Evolutionary conservation across 2,113 vertebrate species (phyloP).

Genomic region (Crocuta crocuta): DNA sequence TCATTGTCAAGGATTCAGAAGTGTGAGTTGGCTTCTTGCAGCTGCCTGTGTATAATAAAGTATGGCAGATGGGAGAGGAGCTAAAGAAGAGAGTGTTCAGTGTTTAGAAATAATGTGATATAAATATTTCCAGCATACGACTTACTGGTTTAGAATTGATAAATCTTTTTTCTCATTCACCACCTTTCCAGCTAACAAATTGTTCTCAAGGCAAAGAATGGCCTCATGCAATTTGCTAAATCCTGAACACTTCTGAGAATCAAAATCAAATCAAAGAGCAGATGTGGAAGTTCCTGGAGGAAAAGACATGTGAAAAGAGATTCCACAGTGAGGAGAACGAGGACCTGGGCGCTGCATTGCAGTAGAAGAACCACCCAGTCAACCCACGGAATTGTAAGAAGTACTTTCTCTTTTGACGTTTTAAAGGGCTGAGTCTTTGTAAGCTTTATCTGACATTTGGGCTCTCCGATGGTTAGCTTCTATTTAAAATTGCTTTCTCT

Average conservation of each 20-base stretch:
- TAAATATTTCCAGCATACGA: neutral
- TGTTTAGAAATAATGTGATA: neutral
- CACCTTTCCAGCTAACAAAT: neutral
- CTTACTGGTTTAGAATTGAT: neutral
- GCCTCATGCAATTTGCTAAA: neutral
- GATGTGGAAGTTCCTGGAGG: neutral
- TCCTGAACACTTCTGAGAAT: neutral
- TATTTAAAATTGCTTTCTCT: conserved; percentile 34
- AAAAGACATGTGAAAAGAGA: neutral
- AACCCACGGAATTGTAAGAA: neutral
- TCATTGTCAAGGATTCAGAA: neutral
- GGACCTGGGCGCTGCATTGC: neutral
- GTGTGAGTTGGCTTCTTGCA: neutral
- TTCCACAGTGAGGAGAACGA: neutral
- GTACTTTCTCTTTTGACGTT: neutral
- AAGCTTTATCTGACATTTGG: neutral
- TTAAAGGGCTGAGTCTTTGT: neutral
- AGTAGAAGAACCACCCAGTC: neutral
- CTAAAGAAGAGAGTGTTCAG: neutral
- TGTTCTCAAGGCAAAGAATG: neutral
- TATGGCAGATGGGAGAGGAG: neutral
- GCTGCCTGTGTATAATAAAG: neutral
- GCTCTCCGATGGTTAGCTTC: neutral
- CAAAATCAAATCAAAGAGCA: neutral
- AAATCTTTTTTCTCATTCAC: neutral